A percentile compares a stretch with the other conserved stretches of the same genome.
phyloP scores from a whole-genome alignment of 2,113 vertebrate genomes.

The Oryzias javanicus region DNA sequence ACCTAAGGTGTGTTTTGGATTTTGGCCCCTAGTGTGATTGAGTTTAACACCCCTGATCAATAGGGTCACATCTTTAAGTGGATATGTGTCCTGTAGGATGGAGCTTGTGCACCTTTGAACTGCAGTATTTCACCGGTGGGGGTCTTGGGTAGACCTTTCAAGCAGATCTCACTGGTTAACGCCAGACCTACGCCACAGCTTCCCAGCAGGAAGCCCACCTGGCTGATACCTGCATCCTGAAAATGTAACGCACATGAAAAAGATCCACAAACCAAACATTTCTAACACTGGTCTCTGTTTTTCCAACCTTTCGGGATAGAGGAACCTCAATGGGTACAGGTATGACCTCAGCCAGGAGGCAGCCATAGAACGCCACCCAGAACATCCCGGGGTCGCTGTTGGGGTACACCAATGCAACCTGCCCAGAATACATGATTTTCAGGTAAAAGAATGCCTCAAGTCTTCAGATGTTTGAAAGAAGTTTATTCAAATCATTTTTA shows the following conservation, averaged over 20 bases:
- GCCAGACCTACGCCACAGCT: slow-evolving; percentile 93
- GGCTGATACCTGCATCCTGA: slow-evolving; percentile 94
- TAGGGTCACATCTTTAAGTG: background rate
- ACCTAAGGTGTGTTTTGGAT: no score
- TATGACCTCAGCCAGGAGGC: slow-evolving; percentile 95
- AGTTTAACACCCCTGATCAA: no score
- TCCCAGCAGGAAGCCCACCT: slow-evolving; percentile 96
- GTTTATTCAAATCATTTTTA: no score
- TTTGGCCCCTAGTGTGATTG: no score
- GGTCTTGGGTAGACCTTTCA: slow-evolving; percentile 96
- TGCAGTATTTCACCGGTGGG: slow-evolving; percentile 95
- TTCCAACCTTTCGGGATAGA: slow-evolving; percentile 92
- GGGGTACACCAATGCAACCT: slow-evolving; percentile 97
- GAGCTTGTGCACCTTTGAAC: slow-evolving; percentile 86
- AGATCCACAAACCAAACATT: background rate
- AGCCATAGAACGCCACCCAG: slow-evolving; percentile 96
- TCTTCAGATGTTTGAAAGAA: no score
- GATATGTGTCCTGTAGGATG: background rate
- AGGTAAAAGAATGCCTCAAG: background rate
- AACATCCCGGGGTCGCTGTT: slow-evolving; percentile 99
- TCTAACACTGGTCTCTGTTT: background rate
- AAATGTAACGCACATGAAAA: slow-evolving; percentile 13
- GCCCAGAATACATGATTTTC: slow-evolving; percentile 5
- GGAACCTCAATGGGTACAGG: slow-evolving; percentile 98
- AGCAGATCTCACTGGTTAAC: slow-evolving; percentile 95